Conservation (phyloP, 23 tunicate genomes). For the Ascidia mentula region DNA sequence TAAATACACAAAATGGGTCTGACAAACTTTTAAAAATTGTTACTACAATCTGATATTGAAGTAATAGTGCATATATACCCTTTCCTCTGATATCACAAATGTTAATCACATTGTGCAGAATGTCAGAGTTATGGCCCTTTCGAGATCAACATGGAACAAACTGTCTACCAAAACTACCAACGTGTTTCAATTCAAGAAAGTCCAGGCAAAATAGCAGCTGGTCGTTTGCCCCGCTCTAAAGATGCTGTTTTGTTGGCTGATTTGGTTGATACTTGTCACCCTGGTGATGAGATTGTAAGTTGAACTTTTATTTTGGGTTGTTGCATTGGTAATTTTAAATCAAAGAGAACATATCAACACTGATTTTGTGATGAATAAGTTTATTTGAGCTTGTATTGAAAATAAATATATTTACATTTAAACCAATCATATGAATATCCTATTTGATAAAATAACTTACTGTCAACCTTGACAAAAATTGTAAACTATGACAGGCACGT, state of each 20-base stretch:
- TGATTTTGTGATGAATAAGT: too few species aligned
- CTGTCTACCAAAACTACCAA: constrained; percentile 99
- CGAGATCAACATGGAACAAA: constrained; percentile 97
- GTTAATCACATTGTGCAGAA: constrained; percentile 28
- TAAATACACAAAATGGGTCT: background rate
- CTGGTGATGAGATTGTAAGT: constrained; percentile 96
- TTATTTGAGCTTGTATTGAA: too few species aligned
- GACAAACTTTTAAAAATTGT: background rate
- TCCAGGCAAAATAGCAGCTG: constrained; percentile 96
- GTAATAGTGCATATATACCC: background rate
- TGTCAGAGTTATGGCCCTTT: constrained; percentile 98
- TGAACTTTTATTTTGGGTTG: too few species aligned
- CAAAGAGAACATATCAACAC: too few species aligned
- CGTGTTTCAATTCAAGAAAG: constrained; percentile 92
- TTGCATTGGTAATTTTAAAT: too few species aligned
- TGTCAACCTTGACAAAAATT: too few species aligned
- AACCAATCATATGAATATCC: too few species aligned
- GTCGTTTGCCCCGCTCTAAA: constrained; percentile 95
- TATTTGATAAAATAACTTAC: too few species aligned
- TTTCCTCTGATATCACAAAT: background rate
- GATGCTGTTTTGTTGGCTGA: constrained; percentile 98
- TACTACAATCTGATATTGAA: background rate
- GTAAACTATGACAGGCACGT: too few species aligned
- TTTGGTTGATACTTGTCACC: constrained; percentile 95
- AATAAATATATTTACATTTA: too few species aligned